Conservation (phyloP, 2,888 invertebrate species). For the Microctonus brassicae region DNA sequence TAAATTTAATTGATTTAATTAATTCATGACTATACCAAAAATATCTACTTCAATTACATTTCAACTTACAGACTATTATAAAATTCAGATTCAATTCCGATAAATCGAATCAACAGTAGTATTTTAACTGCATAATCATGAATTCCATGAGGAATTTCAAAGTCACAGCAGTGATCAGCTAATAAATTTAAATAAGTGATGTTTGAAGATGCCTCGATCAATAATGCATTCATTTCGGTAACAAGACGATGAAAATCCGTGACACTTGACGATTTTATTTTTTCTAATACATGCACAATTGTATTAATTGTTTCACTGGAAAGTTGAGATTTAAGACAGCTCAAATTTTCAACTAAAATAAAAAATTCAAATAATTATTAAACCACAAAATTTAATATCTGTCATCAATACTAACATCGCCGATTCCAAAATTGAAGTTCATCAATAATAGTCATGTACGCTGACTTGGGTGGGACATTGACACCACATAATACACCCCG, state of each 20-base stretch:
- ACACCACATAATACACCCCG: constrained; percentile 66
- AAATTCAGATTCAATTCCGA: constrained; percentile 73
- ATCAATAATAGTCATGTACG: constrained; percentile 54
- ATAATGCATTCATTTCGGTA: constrained; percentile 51
- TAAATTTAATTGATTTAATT: constrained; percentile 34
- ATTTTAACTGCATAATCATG: constrained; percentile 70
- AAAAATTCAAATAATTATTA: neutral
- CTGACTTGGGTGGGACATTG: constrained; percentile 2
- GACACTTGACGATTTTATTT: constrained; percentile 60
- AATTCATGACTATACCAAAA: neutral
- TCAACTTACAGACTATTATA: constrained; percentile 68
- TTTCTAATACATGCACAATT: constrained; percentile 59
- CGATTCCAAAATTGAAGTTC: constrained; percentile 68
- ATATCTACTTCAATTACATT: neutral
- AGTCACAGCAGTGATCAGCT: constrained; percentile 69
- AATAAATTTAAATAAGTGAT: constrained; percentile 71
- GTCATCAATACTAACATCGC: constrained; percentile 56
- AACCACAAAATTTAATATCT: neutral
- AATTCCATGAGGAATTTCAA: constrained; percentile 69
- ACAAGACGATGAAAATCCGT: constrained; percentile 56
- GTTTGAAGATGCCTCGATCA: constrained; percentile 71
- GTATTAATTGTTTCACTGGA: constrained; percentile 53
- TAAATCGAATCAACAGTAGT: constrained; percentile 71
- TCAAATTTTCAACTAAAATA: constrained; percentile 63
- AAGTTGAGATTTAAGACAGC: constrained; percentile 62